phyloP scores from a whole-genome alignment of 2,113 vertebrate genomes.

The Mungos mungo region DNA sequence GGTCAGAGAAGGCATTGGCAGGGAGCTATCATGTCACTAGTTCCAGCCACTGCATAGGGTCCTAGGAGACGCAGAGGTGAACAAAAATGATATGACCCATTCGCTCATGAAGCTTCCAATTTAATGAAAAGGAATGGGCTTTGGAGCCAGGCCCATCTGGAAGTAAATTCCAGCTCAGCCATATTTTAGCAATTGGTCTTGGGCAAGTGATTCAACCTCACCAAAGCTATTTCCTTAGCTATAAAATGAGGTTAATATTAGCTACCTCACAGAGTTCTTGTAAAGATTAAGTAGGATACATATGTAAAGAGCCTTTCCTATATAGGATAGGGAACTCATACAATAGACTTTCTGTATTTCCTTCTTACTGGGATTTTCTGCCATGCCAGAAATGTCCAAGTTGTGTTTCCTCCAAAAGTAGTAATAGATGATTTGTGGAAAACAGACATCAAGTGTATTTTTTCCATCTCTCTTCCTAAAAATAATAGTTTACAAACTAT shows the following conservation, averaged over 20 bases:
- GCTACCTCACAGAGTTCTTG: not conserved
- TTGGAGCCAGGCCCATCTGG: not conserved
- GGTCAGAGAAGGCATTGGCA: not conserved
- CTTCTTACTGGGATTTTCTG: not conserved
- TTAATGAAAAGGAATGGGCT: not conserved
- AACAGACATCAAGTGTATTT: conserved; percentile 61
- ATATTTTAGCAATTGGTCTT: not conserved
- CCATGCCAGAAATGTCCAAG: not conserved
- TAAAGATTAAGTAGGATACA: not conserved
- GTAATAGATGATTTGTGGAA: conserved; percentile 61
- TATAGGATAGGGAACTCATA: not conserved
- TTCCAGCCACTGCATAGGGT: not conserved
- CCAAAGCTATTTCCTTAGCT: not conserved
- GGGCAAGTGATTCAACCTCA: not conserved
- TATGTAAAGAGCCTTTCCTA: not conserved
- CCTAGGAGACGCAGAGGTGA: not conserved
- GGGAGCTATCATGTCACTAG: not conserved
- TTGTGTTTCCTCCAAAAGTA: conserved; percentile 48
- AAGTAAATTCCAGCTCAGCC: not conserved
- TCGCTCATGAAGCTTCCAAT: not conserved
- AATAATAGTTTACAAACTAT: not conserved
- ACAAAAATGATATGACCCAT: not conserved
- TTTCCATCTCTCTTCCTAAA: conserved; percentile 45
- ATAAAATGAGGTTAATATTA: not conserved
- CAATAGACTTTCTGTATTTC: not conserved